Base-by-base conservation (phyloP, 2,113 vertebrate genomes). In the Epinephelus lanceolatus region DNA sequence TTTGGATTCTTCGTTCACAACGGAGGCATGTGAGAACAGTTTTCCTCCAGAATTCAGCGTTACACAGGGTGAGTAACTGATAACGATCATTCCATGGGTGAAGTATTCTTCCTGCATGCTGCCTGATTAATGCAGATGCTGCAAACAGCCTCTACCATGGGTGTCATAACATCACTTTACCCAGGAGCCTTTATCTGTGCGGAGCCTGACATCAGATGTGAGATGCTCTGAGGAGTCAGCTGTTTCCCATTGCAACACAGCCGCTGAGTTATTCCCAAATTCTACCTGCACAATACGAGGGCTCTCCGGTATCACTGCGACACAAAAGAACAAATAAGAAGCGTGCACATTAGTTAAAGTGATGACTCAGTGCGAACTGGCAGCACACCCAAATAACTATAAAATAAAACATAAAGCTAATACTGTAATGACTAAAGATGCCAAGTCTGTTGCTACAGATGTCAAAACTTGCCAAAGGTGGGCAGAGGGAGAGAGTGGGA, bases 251-350 rank as follows among this genome's bases (percentile, higher is more conserved):
- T 52, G 78, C 77, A 96, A 61, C 8, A 51, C 6, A 17, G 93
- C 92, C 3, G 42, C 63, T 6, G 89, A 86, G 23, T 62, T 6
- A 56, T 88, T 91, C 18, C 12, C n/a, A 85, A 95, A 95, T 13
- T 63, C 66, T 51, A 93, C 40, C 5, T 60, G 56, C 5, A 15
- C 53, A 25, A 96, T 93, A 5, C 11, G 23, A 70, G 96, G 95
- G 5, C 78, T 85, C 40, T 92, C 91, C 42, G 95, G 95, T 61
- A 95, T 92, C n/a, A 93, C 95, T 95, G 80, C 15, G 80, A 78
- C 12, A 71, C 1, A 81, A 80, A 72, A 40, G 4, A 42, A 77
- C 45, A 61, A 10, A 70, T 10, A 73, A 7, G 14, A 19, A 40
- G 17, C 0, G 0, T 21, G 2, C n/a, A 55, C 27, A 9, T 0